Conservation (phyloP, 2,888 invertebrate genomes). For the Nemotelus nigrinus region DNA sequence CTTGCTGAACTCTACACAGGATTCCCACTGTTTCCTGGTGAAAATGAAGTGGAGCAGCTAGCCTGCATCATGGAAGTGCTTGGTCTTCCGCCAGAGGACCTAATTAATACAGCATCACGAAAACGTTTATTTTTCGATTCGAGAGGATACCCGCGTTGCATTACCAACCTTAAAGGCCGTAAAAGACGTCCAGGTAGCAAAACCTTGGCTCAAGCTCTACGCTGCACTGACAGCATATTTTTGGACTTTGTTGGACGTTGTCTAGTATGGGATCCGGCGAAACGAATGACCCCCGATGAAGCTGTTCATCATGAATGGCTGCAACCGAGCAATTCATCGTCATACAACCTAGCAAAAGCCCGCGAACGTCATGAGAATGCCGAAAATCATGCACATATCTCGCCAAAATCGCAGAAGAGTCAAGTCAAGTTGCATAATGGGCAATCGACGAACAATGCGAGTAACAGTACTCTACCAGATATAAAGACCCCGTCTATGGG, state of each 20-base stretch:
- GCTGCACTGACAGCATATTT: slow-evolving; percentile 88
- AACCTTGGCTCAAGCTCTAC: slow-evolving; percentile 81
- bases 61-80: slow-evolving; percentile 97
- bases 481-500: slow-evolving; percentile 61
- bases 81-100: slow-evolving; percentile 87
- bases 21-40: slow-evolving; percentile 94
- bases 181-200: slow-evolving; percentile 89
- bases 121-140: slow-evolving; percentile 88
- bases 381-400: slow-evolving; percentile 56
- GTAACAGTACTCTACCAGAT: slow-evolving; percentile 60
- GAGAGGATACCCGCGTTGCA: slow-evolving; percentile 88
- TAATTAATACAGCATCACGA: slow-evolving; percentile 85
- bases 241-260: slow-evolving; percentile 91
- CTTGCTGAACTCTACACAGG: slow-evolving; percentile 95
- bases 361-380: slow-evolving; percentile 52
- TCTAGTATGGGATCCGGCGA: slow-evolving; percentile 93
- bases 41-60: slow-evolving; percentile 95
- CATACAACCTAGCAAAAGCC: slow-evolving; percentile 56
- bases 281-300: slow-evolving; percentile 90
- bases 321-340: slow-evolving; percentile 68
- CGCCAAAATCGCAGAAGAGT: slow-evolving; percentile 56
- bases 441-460: slow-evolving; percentile 55
- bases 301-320: slow-evolving; percentile 91
- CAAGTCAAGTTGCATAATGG: slow-evolving; percentile 44
- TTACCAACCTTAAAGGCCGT: slow-evolving; percentile 93